Base-by-base conservation (phyloP, 30 jellyfish, hydroid and myxozoan genomes). In the Phacellophora camtschatica region DNA sequence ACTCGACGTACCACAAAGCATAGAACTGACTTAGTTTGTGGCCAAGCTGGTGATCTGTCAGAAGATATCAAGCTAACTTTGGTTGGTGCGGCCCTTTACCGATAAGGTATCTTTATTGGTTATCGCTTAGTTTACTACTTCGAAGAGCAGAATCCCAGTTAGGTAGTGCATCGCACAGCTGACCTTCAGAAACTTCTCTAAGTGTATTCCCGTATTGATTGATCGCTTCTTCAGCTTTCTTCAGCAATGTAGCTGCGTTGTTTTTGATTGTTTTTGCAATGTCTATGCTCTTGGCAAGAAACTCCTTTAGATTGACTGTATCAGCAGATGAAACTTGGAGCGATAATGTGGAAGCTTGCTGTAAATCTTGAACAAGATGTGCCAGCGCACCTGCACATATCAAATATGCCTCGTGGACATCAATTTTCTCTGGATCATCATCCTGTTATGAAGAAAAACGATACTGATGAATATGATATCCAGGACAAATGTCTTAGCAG, bases 11-110 rank as follows among this genome's bases (percentile, higher is more conserved):
- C 69, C 69, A 54, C 35, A 15, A 13, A 18, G 3, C 34, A 54
- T 54, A 13, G 69, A 54, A 54, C 22, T 54, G 31, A 27, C 35
- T 54, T 54, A 13, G 69, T 25, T 54, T 54, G 35, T 54, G 69
- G 69, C 69, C 69, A 25, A 25, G 9, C 35, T 18, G 31, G 69
- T 20, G 32, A 1, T 8, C 69, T 54, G n/a, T 18, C 35, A 13
- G 69, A 24, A 32, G 69, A 25, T 54, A 54, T 18, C 33, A 13
- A 18, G 2, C 69, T 25, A 54, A 54, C 69, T 54, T 54, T 54
- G 69, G 69, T 32, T 54, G 69, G 69, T 54, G 69, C 34, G 69
- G 69, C 35, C 69, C 69, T 54, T 25, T 54, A 18, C 31, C 1
- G 69, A 54, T 54, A 5, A 54, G 69, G 6, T 18, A 54, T 25